Conservation (phyloP, 2,113 vertebrate genomes). For the Leptosomus discolor region DNA sequence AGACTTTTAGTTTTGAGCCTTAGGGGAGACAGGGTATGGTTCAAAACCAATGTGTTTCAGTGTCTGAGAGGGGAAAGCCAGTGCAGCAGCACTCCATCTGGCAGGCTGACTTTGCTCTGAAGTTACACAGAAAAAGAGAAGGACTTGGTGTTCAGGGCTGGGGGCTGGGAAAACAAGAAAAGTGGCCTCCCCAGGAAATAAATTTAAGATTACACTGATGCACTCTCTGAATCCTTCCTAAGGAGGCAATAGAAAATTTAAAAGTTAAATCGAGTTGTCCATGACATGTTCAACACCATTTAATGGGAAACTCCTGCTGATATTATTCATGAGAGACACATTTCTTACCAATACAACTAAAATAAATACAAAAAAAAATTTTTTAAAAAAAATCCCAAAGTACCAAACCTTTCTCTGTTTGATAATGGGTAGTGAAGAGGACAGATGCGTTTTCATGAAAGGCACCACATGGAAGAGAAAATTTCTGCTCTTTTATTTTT, state of each 20-base stretch:
- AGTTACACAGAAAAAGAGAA: not conserved
- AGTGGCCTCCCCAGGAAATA: conserved; percentile 20
- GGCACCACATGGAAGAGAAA: conserved; percentile 65
- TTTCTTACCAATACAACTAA: conserved; percentile 49
- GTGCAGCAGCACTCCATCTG: not conserved
- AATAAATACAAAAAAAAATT: conserved; percentile 5
- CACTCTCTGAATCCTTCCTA: conserved; percentile 25
- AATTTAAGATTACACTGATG: conserved; percentile 28
- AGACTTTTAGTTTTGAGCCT: not conserved
- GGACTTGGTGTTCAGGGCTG: not conserved
- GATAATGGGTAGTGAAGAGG: conserved; percentile 49
- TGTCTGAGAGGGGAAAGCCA: not conserved
- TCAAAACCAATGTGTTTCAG: not conserved
- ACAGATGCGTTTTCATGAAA: conserved; percentile 68
- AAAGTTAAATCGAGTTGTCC: conserved; percentile 46
- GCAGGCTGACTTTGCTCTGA: not conserved
- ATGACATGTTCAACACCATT: conserved; percentile 27
- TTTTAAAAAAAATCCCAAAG: not conserved
- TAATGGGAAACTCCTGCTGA: conserved; percentile 55
- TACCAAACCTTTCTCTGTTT: conserved; percentile 48
- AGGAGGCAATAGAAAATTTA: conserved; percentile 32
- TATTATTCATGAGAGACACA: conserved; percentile 26
- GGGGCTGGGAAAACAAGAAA: not conserved
- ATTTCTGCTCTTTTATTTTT: conserved; percentile 57
- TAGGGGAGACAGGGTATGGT: not conserved